Base-by-base conservation (phyloP, 2,113 vertebrate species). In the Balaeniceps rex region DNA sequence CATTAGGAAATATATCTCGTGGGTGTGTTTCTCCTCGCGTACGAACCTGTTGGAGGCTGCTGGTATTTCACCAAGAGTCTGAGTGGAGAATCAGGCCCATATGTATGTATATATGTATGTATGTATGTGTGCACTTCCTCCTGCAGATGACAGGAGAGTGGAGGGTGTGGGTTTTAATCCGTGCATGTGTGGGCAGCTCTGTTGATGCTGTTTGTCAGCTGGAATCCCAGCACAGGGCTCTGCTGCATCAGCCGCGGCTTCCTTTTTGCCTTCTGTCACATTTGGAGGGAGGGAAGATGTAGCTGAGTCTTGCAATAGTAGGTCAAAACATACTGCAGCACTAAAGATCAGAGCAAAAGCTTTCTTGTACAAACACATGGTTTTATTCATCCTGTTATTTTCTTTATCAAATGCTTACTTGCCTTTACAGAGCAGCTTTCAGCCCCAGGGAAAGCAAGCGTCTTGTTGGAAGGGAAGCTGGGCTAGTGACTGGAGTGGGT, bases 231-330 rank as follows among this genome's bases (percentile, higher is more conserved):
- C 78, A 61, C 17, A 42, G 78, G 80, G 83, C 90, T 94, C 88
- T 94, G 91, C 94, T 2, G 72, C 44, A 95, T 61, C 40, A 83
- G 91, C 5, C 4, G 2, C 1, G 0, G 49, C 52, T 89, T 74
- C 86, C 49, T 83, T 93, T 88, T 89, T 54, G 58, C 93, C 91
- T 97, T 94, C 83, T 90, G 94, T 97, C 96, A 94, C 77, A 58
- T 96, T 97, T 71, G 80, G 94, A 96, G 87, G 93, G 96, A 96
- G 83, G 97, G 94, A 96, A 94, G 94, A 96, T 76, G 64, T 78
- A 95, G 93, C 90, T 31, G 65, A 96, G 84, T 80, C 97, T 97
- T 79, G 95, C 96, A 94, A 70, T 97, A 95, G 97, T 97, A 96
- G 94, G 88, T 97, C 93, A 95, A 83, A 97, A 96, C 89, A 86